Conservation (phyloP, 2,888 invertebrate species). For the Sturmia bella region DNA sequence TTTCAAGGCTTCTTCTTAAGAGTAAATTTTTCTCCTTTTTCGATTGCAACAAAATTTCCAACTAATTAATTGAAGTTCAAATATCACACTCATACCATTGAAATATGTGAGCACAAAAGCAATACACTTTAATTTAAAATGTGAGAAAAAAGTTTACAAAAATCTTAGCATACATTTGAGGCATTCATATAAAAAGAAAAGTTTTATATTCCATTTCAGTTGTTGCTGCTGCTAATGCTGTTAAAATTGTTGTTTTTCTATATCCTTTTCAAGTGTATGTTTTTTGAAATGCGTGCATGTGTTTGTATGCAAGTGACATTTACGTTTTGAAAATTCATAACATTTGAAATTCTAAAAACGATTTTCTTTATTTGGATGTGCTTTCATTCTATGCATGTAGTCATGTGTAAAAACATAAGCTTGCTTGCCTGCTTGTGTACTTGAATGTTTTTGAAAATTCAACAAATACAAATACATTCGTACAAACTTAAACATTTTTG, state of each 20-base stretch:
- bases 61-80: conserved; percentile 63
- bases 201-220: conserved; percentile 32
- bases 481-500: conserved; percentile 9
- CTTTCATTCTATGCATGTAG: conserved; percentile 61
- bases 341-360: conserved; percentile 70
- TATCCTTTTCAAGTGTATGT: conserved; percentile 14
- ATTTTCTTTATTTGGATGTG: conserved; percentile 66
- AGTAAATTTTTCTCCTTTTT: conserved; percentile 5
- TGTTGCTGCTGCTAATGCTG: conserved; percentile 19
- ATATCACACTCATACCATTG: conserved; percentile 14
- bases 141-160: neutral
- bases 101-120: neutral
- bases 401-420: conserved; percentile 69
- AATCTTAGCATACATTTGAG: conserved; percentile 48
- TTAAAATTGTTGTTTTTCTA: conserved; percentile 14
- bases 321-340: conserved; percentile 69
- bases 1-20: conserved; percentile 14
- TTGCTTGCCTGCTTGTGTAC: conserved; percentile 27
- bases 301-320: conserved; percentile 67
- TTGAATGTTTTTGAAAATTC: conserved; percentile 49
- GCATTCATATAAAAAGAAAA: conserved; percentile 40
- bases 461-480: conserved; percentile 33
- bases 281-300: conserved; percentile 16
- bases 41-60: conserved; percentile 39
- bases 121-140: conserved; percentile 45